These are phyloP conservation scores for Perca flavescens DNA, from an alignment of 2,113 vertebrate species.

Conservation along the genomic window DNA sequence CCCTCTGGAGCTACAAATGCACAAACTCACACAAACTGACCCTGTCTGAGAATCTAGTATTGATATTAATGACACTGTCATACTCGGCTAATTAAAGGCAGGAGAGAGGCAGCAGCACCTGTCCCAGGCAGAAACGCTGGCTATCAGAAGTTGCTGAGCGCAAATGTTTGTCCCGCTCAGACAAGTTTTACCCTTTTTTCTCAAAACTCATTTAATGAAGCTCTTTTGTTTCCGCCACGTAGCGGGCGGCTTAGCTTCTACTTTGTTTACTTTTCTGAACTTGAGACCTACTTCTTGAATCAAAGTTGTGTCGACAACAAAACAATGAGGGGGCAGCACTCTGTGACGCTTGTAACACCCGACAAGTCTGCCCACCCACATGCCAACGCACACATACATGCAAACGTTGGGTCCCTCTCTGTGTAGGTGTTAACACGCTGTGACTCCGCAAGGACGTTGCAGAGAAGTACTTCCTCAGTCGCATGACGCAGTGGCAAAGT, in stretches of 20 bases:
- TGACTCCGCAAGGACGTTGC: slow-evolving; percentile 30
- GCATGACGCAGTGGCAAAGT: slow-evolving; percentile 61
- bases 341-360: slow-evolving; percentile 2
- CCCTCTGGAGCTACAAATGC: slow-evolving; percentile 6
- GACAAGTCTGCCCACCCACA: not conserved
- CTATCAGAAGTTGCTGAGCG: slow-evolving; percentile 22
- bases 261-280: slow-evolving; percentile 9
- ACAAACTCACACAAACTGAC: slow-evolving; percentile 26
- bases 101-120: slow-evolving; percentile 44
- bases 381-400: not conserved
- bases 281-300: slow-evolving; percentile 2
- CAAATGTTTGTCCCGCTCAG: slow-evolving; percentile 8
- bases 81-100: slow-evolving; percentile 55
- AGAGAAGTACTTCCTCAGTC: slow-evolving; percentile 46
- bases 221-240: slow-evolving; percentile 8
- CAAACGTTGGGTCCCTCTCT: not conserved
- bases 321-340: not conserved
- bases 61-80: slow-evolving; percentile 52
- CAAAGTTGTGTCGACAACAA: not conserved
- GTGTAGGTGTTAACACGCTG: slow-evolving; percentile 42
- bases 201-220: not conserved
- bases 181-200: slow-evolving; percentile 6
- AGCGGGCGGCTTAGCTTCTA: not conserved
- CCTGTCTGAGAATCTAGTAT: slow-evolving; percentile 36
- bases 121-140: slow-evolving; percentile 25